A percentile compares a stretch with the other conserved stretches of the same genome.
These are phyloP conservation scores for Temnopleurus reevesii DNA, from an alignment of 53 echinoderm and acorn worm genomes.

Conservation along the genomic window DNA sequence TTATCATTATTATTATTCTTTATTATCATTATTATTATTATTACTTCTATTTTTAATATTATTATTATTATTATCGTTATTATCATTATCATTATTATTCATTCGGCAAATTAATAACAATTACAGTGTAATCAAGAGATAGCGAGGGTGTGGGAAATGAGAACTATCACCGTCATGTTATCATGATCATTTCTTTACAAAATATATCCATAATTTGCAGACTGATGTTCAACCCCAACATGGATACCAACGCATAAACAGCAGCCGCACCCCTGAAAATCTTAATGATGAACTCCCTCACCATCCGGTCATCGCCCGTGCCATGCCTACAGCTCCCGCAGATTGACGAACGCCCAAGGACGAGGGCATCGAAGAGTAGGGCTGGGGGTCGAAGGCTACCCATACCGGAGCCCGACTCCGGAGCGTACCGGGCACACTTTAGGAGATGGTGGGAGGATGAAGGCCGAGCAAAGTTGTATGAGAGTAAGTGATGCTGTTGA, in stretches of 20 bases:
- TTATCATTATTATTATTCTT: too few species aligned
- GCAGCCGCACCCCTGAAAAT: not conserved
- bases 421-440: conserved; percentile 73
- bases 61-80: not conserved
- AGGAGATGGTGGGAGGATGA: conserved; percentile 75
- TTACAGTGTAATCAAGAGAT: too few species aligned
- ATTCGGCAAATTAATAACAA: too few species aligned
- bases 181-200: too few species aligned
- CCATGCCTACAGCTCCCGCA: conserved; percentile 26
- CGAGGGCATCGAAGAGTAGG: not conserved
- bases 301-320: conserved; percentile 3
- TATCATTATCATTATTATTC: too few species aligned
- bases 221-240: too few species aligned
- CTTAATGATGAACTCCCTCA: conserved; percentile 30
- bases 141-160: not conserved
- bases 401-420: conserved; percentile 49
- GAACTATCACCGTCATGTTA: not conserved
- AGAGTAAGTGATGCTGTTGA: conserved; percentile 43
- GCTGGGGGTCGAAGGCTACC: conserved; percentile 4
- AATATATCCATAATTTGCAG: too few species aligned
- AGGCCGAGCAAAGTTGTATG: conserved; percentile 50
- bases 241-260: not conserved
- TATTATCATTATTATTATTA: conserved; percentile 15
- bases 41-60: not conserved
- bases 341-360: conserved; percentile 10